Evolutionary conservation across 2,888 invertebrate genomes (phyloP).

Genomic region (Pollenia amentaria): DNA sequence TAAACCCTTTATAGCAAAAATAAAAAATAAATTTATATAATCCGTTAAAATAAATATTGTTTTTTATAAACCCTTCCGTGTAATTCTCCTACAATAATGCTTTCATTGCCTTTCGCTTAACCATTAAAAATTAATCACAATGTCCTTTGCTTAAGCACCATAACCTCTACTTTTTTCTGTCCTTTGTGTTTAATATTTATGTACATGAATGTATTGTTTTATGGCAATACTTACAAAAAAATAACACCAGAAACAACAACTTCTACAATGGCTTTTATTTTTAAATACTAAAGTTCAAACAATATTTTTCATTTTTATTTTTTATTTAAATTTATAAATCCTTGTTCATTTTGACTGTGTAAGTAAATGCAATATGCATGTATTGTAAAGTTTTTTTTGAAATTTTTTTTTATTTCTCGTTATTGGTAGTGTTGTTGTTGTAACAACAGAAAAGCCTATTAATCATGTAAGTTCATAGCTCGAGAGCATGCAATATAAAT

Average conservation of each 20-base stretch:
- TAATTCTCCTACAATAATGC: constrained; percentile 18
- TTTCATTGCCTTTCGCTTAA: constrained; percentile 43
- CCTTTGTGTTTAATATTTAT: constrained; percentile 19
- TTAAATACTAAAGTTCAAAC: constrained; percentile 54
- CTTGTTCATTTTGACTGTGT: constrained; percentile 57
- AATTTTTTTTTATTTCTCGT: constrained; percentile 26
- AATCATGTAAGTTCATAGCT: constrained; percentile 72
- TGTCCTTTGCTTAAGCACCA: constrained; percentile 59
- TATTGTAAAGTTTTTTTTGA: neutral
- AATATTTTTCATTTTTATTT: constrained; percentile 46
- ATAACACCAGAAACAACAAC: constrained; percentile 21
- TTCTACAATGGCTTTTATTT: constrained; percentile 43
- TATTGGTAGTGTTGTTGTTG: constrained; percentile 49
- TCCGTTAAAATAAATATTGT: neutral
- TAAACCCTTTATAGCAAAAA: neutral
- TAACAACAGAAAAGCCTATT: constrained; percentile 71
- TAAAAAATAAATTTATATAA: neutral
- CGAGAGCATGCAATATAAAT: constrained; percentile 71
- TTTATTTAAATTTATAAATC: constrained; percentile 46
- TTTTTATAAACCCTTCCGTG: neutral
- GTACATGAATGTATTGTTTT: constrained; percentile 33
- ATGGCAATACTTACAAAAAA: constrained; percentile 24
- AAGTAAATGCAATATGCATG: constrained; percentile 59
- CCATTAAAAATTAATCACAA: constrained; percentile 62
- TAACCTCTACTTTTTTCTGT: constrained; percentile 37